Evolutionary conservation across 1,140 invertebrate genomes (phyloP), one percentile per base, ranked within the genome.

Genomic region (Metaphire vulgaris): DNA sequence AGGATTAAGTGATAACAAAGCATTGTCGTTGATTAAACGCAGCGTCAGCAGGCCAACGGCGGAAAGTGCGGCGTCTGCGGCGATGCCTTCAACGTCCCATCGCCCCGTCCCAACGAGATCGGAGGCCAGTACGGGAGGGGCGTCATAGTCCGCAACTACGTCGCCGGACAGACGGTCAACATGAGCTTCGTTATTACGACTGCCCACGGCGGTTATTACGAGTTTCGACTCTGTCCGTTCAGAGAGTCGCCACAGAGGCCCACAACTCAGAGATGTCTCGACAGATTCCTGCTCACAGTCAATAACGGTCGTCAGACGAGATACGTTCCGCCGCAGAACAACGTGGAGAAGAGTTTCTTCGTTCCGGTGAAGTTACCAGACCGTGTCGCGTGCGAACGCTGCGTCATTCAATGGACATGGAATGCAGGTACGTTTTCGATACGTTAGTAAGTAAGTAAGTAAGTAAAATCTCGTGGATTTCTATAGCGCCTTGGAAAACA

Each of bases 61-160:
- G 95, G 94, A 0, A 90, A 90, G 78, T 97, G 95, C 82, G 95
- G 95, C 0, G 87, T 94, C 26, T 97, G 94, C 83, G 95, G 95
- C 0, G 95, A 97, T 85, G 89, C 92, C 1, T 92, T 90, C 81
- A 89, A 93, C 74, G 83, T 91, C 0, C 84, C 89, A 15, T 83
- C 86, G 21, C 93, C 93, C 0, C 86, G 94, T 33, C 91, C 91
- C 0, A 93, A 97, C 81, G 95, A 97, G 87, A 92, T 92, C 0
- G 93, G 94, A 1, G 94, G 94, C 1, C 89, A 90, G 81, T 96
- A 89, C 80, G 93, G 91, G 15, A 93, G 92, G 83, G 93, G 93
- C 1, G 92, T 94, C 66, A 92, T 95, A 41, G 90, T 90, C 0
- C 87, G 91, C 32, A 91, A 91, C 77, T 96, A 95, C 84, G 90